Base-by-base conservation (phyloP, 2,113 vertebrate species). In the Oncorhynchus clarkii region DNA sequence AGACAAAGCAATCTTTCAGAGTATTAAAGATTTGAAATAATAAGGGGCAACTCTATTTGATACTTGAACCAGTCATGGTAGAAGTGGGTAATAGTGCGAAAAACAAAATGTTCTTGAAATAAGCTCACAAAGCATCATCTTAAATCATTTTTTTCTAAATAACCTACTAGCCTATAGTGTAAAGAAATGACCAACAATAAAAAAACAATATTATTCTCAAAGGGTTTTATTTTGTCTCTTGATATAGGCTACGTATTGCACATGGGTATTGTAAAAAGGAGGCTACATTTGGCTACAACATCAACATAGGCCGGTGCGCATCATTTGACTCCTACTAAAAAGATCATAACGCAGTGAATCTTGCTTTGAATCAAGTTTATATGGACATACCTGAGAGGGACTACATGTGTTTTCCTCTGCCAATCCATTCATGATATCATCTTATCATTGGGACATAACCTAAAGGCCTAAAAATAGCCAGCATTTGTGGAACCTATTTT, bases 201-300 rank as follows among this genome's bases (percentile, higher is more conserved):
- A 39, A 39, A 27, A 45, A 11, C 59, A 22, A 68, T 20, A 39
- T 20, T 20, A 68, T 8, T 68, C 16, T 34, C 31, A 45, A 39
- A 68, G 22, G 18, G 18, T 68, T 34, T 16, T 39, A 20, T 68
- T 34, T 34, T 39, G 27, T 68, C 14, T 68, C 66, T 39, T 68
- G 7, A 34, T 34, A 67, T 31, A 31, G 14, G 65, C 65, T 67
- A 67, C 14, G 1, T 68, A 39, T 68, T 45, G 67, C 67, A 68
- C 67, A 68, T 20, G 29, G 67, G 31, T 13, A 20, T 45, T 74
- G 26, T 79, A 71, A 71, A 78, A 78, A 66, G 75, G 20, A 20
- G 60, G 16, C 59, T 67, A 67, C 67, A 27, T 48, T 62, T 71
- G 39, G 26, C 70, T 79, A 72, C 51, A 82, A 75, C 34, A 49